Evolutionary conservation across 1,140 invertebrate genomes (phyloP), one percentile per base, ranked within the genome.

Genomic region (Bilobella aurantiaca): DNA sequence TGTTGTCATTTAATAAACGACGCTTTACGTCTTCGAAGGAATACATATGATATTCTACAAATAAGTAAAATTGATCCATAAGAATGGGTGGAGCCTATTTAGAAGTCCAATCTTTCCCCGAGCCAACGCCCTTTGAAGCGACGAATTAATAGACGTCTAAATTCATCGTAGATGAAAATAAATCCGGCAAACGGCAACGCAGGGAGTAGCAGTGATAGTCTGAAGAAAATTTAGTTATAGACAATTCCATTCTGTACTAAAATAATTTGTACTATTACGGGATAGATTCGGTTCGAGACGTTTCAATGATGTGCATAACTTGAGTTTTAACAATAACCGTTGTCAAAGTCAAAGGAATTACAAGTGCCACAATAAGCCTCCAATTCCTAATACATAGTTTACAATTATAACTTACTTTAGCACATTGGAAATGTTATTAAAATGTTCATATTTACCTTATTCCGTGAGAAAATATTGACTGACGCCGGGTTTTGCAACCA

Each of bases 81-180:
- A n/a, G n/a, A n/a, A n/a, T n/a, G n/a, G n/a, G n/a, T n/a, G n/a
- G n/a, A n/a, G n/a, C n/a, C n/a, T n/a, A n/a, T n/a, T n/a, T n/a
- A n/a, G n/a, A n/a, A n/a, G n/a, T n/a, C n/a, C n/a, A n/a, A n/a
- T n/a, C n/a, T n/a, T n/a, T n/a, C n/a, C n/a, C n/a, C n/a, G n/a
- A n/a, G n/a, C n/a, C n/a, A n/a, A n/a, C n/a, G n/a, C n/a, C n/a
- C n/a, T n/a, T n/a, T n/a, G n/a, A n/a, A n/a, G n/a, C n/a, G n/a
- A n/a, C 58, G 5, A 14, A 59, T 30, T 30, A 59, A 3, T 3
- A 30, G 21, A 27, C 58, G 58, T 23, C 28, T 14, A 8, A 28
- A 29, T 78, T 93, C 83, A 76, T 93, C 90, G 73, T 91, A 92
- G 27, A 87, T 74, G 76, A 90, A 88, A 71, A 92, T 85, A 65